phyloP scores from a whole-genome alignment of 2,888 invertebrate genomes.

The Drosophila longiperda region DNA sequence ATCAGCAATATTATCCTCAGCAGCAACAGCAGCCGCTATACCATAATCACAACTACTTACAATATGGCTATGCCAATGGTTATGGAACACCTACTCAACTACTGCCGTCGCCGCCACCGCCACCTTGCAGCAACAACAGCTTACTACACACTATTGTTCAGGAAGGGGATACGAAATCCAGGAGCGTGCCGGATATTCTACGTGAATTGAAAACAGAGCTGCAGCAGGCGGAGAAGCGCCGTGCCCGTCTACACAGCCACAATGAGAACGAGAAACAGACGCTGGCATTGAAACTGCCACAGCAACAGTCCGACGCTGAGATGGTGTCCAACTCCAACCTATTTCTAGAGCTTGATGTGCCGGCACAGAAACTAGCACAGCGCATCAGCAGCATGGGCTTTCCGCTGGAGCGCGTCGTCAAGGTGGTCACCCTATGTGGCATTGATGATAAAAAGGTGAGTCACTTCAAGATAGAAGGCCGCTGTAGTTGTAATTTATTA shows the following conservation, averaged over 20 bases:
- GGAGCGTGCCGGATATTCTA: slow-evolving; percentile 91
- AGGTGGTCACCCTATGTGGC: slow-evolving; percentile 92
- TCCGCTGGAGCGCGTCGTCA: slow-evolving; percentile 91
- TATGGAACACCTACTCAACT: slow-evolving; percentile 58
- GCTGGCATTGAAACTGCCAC: slow-evolving; percentile 25
- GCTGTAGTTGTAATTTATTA: background rate
- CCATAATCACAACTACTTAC: slow-evolving; percentile 84
- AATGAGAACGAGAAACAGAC: slow-evolving; percentile 78
- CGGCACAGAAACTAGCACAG: slow-evolving; percentile 89
- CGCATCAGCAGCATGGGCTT: slow-evolving; percentile 95
- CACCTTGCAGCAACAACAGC: slow-evolving; percentile 15
- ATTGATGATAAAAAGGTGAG: slow-evolving; percentile 87
- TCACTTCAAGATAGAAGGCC: background rate
- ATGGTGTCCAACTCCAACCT: slow-evolving; percentile 22
- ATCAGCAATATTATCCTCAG: slow-evolving; percentile 57
- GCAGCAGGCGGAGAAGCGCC: slow-evolving; percentile 85
- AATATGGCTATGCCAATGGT: slow-evolving; percentile 56
- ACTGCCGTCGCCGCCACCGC: slow-evolving; percentile 3
- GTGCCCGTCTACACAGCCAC: slow-evolving; percentile 86
- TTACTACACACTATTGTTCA: slow-evolving; percentile 20
- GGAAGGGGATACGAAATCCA: slow-evolving; percentile 84
- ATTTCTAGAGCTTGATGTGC: slow-evolving; percentile 74
- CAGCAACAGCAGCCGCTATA: slow-evolving; percentile 55
- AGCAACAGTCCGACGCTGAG: slow-evolving; percentile 17
- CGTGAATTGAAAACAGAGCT: slow-evolving; percentile 90